Conservation (phyloP, 2,888 invertebrate species). For the Leucania comma region DNA sequence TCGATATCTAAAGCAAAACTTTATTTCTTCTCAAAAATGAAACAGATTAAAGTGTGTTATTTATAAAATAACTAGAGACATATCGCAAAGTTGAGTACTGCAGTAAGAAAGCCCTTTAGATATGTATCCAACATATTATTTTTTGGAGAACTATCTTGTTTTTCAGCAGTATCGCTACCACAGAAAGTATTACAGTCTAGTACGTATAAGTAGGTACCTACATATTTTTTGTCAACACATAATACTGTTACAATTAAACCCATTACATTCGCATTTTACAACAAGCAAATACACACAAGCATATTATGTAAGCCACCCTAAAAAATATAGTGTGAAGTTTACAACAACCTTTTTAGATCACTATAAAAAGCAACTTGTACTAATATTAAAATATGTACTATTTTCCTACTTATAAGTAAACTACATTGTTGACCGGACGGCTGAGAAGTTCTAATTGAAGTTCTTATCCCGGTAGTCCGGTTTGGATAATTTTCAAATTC, state of each 20-base stretch:
- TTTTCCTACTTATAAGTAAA: background rate
- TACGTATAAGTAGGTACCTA: background rate
- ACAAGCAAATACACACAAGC: background rate
- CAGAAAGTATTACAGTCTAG: background rate
- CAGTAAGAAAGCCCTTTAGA: too few relatives aligned
- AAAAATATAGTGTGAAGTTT: background rate
- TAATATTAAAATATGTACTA: background rate
- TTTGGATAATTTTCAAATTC: background rate
- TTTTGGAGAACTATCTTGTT: background rate
- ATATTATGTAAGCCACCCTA: background rate
- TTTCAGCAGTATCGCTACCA: background rate
- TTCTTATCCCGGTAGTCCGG: background rate
- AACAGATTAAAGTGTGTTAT: background rate
- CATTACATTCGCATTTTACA: background rate
- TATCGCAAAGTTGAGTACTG: too few relatives aligned
- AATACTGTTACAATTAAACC: background rate
- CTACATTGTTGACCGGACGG: too few relatives aligned
- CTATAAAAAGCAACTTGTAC: background rate
- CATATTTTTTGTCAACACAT: background rate
- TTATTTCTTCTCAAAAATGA: background rate
- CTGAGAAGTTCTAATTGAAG: background rate
- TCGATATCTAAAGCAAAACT: background rate
- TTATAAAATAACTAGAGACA: background rate
- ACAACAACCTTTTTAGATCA: background rate
- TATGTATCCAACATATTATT: background rate